These are phyloP conservation scores for Alligator mississippiensis DNA, from an alignment of 2,113 vertebrate genomes.

Conservation along the genomic window DNA sequence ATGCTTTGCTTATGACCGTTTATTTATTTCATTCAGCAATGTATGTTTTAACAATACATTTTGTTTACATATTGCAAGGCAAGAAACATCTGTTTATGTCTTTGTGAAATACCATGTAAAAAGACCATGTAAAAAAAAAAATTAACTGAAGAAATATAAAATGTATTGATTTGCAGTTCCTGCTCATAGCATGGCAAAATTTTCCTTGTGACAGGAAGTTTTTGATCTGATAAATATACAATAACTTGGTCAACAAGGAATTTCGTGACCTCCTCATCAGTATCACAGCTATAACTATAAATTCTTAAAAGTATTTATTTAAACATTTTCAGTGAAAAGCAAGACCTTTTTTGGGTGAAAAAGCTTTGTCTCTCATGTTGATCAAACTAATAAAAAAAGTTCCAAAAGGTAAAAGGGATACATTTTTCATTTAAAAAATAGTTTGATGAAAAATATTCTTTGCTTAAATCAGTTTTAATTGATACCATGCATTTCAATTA, in stretches of 20 bases:
- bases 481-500: background rate
- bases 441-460: background rate
- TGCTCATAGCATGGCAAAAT: background rate
- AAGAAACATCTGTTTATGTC: background rate
- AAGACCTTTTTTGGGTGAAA: background rate
- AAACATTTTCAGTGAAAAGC: background rate
- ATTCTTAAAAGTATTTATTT: background rate
- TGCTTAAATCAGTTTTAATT: slow-evolving; percentile 39
- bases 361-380: background rate
- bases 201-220: background rate
- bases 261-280: background rate
- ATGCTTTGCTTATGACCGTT: background rate
- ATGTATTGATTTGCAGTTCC: background rate
- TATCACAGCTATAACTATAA: background rate
- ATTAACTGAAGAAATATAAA: background rate
- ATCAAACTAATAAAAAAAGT: background rate
- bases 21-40: background rate
- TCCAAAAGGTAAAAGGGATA: too few relatives aligned
- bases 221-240: background rate
- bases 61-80: background rate
- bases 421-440: background rate
- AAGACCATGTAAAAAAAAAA: background rate
- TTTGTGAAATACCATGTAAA: background rate
- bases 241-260: background rate
- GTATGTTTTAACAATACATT: background rate